phyloP scores from a whole-genome alignment of 2,888 invertebrate species.

The Temnothorax ravouxi region DNA sequence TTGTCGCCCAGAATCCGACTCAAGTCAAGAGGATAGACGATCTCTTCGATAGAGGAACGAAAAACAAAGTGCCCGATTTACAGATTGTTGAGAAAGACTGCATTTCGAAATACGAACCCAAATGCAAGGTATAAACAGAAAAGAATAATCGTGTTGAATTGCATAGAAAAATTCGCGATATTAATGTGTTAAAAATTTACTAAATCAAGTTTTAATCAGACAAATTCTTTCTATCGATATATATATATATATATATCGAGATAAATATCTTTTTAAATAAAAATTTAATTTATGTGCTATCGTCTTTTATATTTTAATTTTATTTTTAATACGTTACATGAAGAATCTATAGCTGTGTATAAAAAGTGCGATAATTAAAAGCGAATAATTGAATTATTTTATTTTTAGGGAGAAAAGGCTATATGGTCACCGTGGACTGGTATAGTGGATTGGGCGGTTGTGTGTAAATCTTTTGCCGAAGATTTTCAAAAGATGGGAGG shows the following conservation, averaged over 20 bases:
- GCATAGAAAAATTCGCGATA: background rate
- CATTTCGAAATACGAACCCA: slow-evolving; percentile 90
- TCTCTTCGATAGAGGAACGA: slow-evolving; percentile 92
- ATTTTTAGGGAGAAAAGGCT: slow-evolving; percentile 92
- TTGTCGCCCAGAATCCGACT: slow-evolving; percentile 93
- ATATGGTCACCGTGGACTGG: slow-evolving; percentile 99
- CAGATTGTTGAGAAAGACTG: slow-evolving; percentile 91
- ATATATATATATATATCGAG: background rate
- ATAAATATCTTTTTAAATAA: background rate
- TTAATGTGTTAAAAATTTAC: background rate
- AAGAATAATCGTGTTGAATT: slow-evolving; percentile 92
- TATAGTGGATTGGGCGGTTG: slow-evolving; percentile 96
- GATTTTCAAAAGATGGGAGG: slow-evolving; percentile 94
- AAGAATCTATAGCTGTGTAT: slow-evolving; percentile 4
- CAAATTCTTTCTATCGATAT: background rate
- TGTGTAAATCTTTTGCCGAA: slow-evolving; percentile 93
- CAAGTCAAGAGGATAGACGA: slow-evolving; percentile 92
- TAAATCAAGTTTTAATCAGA: background rate
- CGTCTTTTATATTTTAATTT: background rate
- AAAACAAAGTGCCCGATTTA: slow-evolving; percentile 96
- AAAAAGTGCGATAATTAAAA: background rate
- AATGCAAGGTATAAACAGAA: slow-evolving; percentile 93
- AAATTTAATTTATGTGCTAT: background rate
- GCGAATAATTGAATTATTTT: slow-evolving; percentile 35
- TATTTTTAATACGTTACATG: background rate